Percentiles rank a stretch among this genome's conserved stretches.
Evolutionary conservation across 1,140 invertebrate species (phyloP).

Genomic region (Bombus polaris): DNA sequence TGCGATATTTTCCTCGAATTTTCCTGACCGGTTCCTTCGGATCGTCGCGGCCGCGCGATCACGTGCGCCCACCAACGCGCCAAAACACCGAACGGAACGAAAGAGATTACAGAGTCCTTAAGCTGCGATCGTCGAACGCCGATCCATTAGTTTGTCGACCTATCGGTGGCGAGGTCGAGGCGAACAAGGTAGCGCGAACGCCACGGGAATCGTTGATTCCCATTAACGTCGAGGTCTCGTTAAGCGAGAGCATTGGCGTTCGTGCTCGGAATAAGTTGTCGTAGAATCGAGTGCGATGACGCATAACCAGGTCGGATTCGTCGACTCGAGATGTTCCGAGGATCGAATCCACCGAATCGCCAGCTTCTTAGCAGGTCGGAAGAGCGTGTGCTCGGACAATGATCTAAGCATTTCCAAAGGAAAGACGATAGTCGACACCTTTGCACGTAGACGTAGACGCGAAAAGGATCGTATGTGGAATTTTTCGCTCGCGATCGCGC

Average conservation of each 20-base stretch:
- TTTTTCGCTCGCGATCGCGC: too few relatives aligned
- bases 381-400: too few relatives aligned
- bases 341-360: too few relatives aligned
- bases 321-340: neutral
- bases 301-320: neutral
- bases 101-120: too few relatives aligned
- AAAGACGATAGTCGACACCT: too few relatives aligned
- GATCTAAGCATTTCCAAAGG: rapidly evolving
- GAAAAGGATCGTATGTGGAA: too few relatives aligned
- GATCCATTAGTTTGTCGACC: neutral
- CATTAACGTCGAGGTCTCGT: constrained; percentile 29
- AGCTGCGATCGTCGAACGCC: neutral
- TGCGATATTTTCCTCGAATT: rapidly evolving
- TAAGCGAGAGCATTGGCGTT: neutral
- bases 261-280: constrained; percentile 45
- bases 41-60: too few relatives aligned
- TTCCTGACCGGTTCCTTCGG: rapidly evolving
- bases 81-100: rapidly evolving
- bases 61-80: rapidly evolving
- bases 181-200: neutral
- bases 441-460: too few relatives aligned
- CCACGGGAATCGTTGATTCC: constrained; percentile 20
- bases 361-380: too few relatives aligned
- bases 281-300: neutral
- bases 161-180: neutral